Conservation (phyloP, 2,113 vertebrate species). For the Plotosus lineatus region DNA sequence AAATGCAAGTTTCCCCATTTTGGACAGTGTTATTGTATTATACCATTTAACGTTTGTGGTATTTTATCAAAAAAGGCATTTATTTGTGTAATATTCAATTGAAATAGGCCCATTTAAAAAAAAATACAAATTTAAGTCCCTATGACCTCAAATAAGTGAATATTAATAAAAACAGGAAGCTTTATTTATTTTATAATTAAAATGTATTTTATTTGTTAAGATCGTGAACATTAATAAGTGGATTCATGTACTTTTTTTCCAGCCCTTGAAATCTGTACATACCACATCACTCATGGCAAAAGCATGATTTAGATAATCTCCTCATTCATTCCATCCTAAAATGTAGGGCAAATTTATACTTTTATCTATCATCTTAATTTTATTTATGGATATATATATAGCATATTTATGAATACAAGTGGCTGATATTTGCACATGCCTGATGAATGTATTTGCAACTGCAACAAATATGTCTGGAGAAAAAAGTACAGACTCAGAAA, state of each 20-base stretch:
- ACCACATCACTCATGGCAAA: conserved; percentile 5
- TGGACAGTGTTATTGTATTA: neutral
- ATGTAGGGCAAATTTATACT: too few relatives aligned
- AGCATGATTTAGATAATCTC: neutral
- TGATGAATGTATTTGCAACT: neutral
- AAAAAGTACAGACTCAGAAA: neutral
- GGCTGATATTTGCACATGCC: neutral
- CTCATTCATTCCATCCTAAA: neutral
- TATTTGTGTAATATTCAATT: neutral
- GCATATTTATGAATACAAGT: too few relatives aligned
- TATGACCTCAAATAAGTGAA: neutral
- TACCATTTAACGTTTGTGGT: neutral
- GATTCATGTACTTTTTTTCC: neutral
- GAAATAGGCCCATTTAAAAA: neutral
- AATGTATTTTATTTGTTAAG: neutral
- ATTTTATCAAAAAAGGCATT: neutral
- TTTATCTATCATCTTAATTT: neutral
- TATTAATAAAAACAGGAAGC: neutral
- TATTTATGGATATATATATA: too few relatives aligned
- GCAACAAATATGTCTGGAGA: neutral
- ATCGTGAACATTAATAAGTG: neutral
- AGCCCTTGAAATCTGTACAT: neutral
- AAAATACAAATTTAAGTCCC: neutral
- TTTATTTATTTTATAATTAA: neutral
- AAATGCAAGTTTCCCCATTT: neutral